Percentiles rank a stretch among this genome's conserved stretches.
These are phyloP conservation scores for Platyura marginata DNA, from an alignment of 1,140 invertebrate species.

Conservation along the genomic window DNA sequence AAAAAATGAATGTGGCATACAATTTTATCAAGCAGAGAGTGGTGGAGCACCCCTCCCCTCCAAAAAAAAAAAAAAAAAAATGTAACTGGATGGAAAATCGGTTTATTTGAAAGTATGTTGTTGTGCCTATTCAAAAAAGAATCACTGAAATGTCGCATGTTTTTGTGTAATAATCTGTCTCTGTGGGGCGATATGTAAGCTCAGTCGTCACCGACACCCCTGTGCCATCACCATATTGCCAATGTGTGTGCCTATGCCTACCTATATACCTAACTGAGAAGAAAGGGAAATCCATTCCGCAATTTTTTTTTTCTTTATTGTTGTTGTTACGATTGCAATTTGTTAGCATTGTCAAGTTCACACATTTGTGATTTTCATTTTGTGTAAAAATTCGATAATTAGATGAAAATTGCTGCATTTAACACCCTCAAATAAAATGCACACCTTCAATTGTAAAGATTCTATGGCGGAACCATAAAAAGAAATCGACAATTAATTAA, in stretches of 20 bases:
- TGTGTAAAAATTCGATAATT: not conserved
- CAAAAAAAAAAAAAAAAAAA: too few relatives aligned
- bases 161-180: not conserved
- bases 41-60: not conserved
- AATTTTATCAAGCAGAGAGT: not conserved
- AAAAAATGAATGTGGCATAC: not conserved
- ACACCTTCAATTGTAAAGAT: not conserved
- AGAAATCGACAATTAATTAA: not conserved
- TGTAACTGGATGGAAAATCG: not conserved
- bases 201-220: too few relatives aligned
- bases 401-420: too few relatives aligned
- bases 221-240: too few relatives aligned
- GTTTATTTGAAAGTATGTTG: not conserved
- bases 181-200: not conserved
- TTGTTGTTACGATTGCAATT: not conserved
- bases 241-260: too few relatives aligned
- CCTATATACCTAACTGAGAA: not conserved
- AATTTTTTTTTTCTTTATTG: not conserved
- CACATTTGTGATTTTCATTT: not conserved
- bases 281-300: not conserved
- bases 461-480: not conserved
- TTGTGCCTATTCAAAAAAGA: not conserved
- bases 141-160: not conserved
- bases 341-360: not conserved
- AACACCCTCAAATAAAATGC: not conserved